Percentiles rank a stretch among this genome's conserved stretches.
Evolutionary conservation across 2,113 vertebrate genomes (phyloP).

Genomic region (Choloepus hoffmanni): DNA sequence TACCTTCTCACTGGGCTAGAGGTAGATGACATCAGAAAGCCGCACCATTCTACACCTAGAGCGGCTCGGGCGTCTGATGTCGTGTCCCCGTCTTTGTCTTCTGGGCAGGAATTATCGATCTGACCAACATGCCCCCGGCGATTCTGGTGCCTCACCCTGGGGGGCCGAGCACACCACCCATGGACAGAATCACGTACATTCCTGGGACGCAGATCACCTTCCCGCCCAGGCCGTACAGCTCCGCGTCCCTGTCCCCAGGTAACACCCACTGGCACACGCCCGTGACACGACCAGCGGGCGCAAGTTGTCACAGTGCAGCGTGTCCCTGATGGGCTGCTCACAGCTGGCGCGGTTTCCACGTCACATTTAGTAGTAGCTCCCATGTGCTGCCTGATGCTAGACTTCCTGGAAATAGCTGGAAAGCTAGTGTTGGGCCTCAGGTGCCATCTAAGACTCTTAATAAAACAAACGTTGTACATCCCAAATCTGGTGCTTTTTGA

Average conservation of each 20-base stretch:
- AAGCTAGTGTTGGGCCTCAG: neutral
- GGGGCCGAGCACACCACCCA: conserved; percentile 95
- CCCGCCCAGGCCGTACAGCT: conserved; percentile 96
- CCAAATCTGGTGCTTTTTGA: neutral
- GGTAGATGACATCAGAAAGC: neutral
- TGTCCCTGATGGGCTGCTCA: neutral
- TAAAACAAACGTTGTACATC: neutral
- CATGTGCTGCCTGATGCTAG: neutral
- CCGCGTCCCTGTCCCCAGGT: conserved; percentile 97
- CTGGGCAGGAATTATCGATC: conserved; percentile 98
- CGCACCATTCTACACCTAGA: conserved; percentile 57
- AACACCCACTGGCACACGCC: conserved; percentile 70
- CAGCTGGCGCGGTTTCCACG: neutral
- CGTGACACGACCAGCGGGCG: rapidly evolving
- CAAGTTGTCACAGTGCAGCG: neutral
- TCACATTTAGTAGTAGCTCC: neutral
- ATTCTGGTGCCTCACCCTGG: conserved; percentile 99
- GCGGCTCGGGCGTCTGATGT: conserved; percentile 76
- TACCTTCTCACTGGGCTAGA: neutral
- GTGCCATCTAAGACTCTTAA: neutral
- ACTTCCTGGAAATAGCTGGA: neutral
- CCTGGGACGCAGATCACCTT: conserved; percentile 96
- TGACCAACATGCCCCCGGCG: conserved; percentile 99
- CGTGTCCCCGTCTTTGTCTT: conserved; percentile 87
- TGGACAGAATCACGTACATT: conserved; percentile 98